Evolutionary conservation across 2,888 invertebrate genomes (phyloP).

Genomic region (Trypoxylon attenuatum): DNA sequence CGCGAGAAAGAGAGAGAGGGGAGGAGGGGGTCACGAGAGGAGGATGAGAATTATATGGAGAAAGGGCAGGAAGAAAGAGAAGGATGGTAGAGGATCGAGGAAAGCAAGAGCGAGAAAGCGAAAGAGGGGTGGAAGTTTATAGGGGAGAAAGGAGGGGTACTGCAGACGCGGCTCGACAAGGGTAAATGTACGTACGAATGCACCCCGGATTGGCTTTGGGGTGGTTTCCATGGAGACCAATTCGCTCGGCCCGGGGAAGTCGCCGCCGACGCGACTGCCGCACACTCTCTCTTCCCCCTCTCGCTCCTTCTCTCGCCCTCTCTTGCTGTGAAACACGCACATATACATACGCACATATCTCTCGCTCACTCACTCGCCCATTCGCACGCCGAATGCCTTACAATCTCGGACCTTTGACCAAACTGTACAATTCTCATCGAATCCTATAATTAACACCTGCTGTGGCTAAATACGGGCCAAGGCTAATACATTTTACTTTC

Average conservation of each 20-base stretch:
- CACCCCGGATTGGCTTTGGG: slow-evolving; percentile 69
- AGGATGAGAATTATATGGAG: not conserved
- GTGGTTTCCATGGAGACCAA: slow-evolving; percentile 67
- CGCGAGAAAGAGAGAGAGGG: not conserved
- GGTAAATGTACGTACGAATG: slow-evolving; percentile 70
- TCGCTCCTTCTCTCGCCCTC: slow-evolving; percentile 11
- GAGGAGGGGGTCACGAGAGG: not conserved
- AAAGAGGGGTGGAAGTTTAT: slow-evolving; percentile 34
- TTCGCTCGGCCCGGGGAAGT: slow-evolving; percentile 67
- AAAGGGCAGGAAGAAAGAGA: slow-evolving; percentile 11
- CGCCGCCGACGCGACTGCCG: slow-evolving; percentile 44
- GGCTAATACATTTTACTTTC: too few relatives aligned
- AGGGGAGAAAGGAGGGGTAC: slow-evolving; percentile 30
- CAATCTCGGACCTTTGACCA: not conserved
- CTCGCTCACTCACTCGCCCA: too few relatives aligned
- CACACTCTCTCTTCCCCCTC: too few relatives aligned
- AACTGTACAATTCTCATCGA: not conserved
- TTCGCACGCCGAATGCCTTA: not conserved
- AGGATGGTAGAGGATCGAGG: slow-evolving; percentile 11
- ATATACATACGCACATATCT: not conserved
- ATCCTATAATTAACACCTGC: not conserved
- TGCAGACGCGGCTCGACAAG: slow-evolving; percentile 59
- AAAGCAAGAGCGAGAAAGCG: slow-evolving; percentile 11
- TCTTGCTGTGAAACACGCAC: slow-evolving; percentile 35
- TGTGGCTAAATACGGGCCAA: too few relatives aligned